These are phyloP conservation scores for Drosophila melanica DNA, from an alignment of 1,140 invertebrate species.

Conservation along the genomic window DNA sequence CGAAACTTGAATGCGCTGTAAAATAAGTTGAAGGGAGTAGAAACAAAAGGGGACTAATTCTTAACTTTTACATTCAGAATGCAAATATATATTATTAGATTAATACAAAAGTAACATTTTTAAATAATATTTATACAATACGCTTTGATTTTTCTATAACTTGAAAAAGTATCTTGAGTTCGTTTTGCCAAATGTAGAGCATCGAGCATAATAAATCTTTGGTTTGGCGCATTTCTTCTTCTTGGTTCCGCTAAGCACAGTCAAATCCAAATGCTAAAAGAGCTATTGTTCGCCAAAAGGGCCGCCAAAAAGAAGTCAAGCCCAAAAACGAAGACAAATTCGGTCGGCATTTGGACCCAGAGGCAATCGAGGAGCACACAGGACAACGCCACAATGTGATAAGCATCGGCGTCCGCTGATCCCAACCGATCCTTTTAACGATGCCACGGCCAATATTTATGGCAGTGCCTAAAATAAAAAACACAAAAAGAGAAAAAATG, in stretches of 20 bases:
- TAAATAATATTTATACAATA: too few species aligned
- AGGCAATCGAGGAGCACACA: not conserved
- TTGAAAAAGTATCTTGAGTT: not conserved
- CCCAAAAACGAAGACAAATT: conserved; percentile 62
- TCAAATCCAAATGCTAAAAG: conserved; percentile 66
- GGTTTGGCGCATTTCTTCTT: conserved; percentile 33
- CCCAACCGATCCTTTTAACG: conserved; percentile 42
- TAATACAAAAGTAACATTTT: too few species aligned
- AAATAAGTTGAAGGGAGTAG: not conserved
- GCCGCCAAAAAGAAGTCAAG: conserved; percentile 23
- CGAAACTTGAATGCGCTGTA: conserved; percentile 33
- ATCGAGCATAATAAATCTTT: conserved; percentile 67
- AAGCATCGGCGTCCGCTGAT: conserved; percentile 63
- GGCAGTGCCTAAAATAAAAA: conserved; percentile 35
- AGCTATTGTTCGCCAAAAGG: conserved; percentile 70
- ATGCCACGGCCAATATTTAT: conserved; percentile 64
- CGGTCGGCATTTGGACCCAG: conserved; percentile 29
- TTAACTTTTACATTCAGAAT: too few species aligned
- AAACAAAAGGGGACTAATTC: not conserved
- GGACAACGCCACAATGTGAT: conserved; percentile 34
- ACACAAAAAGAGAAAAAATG: conserved; percentile 20
- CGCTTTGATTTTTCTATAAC: too few species aligned
- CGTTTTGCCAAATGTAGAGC: conserved; percentile 46
- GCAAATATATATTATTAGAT: too few species aligned
- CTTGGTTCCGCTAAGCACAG: conserved; percentile 44